Evolutionary conservation across 2,113 vertebrate genomes (phyloP).

Genomic region (Malurus alboscapulatus): DNA sequence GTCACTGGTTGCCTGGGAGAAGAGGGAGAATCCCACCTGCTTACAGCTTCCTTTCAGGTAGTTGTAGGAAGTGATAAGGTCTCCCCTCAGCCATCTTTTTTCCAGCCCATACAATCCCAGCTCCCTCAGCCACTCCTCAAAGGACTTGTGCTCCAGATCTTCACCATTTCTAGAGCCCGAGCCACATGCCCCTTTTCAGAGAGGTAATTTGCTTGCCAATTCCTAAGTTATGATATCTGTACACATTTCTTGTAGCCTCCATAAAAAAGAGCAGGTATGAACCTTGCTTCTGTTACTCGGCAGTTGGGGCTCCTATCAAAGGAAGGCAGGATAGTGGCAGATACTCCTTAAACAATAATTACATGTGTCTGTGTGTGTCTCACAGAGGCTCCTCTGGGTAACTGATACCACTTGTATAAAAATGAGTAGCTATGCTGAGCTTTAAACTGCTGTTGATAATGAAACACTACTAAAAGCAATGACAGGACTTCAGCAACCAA

Average conservation of each 20-base stretch:
- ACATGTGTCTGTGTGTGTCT: not conserved
- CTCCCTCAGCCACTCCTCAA: not conserved
- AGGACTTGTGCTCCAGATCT: not conserved
- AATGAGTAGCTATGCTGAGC: not conserved
- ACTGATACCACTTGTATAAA: not conserved
- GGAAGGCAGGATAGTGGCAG: not conserved
- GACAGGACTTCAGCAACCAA: not conserved
- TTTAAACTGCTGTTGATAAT: not conserved
- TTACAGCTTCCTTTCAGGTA: not conserved
- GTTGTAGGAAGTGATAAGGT: no score
- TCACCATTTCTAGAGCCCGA: not conserved
- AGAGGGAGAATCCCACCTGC: not conserved
- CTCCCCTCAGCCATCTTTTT: not conserved
- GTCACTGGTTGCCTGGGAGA: not conserved
- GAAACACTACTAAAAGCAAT: not conserved
- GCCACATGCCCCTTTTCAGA: fast-evolving
- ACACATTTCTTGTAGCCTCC: not conserved
- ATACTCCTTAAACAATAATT: not conserved
- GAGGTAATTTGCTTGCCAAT: fast-evolving
- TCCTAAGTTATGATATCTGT: not conserved
- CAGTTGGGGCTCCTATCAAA: not conserved
- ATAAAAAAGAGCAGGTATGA: not conserved
- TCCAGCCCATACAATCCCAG: not conserved
- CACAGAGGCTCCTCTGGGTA: no score
- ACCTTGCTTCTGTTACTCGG: not conserved